phyloP scores from a whole-genome alignment of 2,888 invertebrate species.

The Venusia cambrica region DNA sequence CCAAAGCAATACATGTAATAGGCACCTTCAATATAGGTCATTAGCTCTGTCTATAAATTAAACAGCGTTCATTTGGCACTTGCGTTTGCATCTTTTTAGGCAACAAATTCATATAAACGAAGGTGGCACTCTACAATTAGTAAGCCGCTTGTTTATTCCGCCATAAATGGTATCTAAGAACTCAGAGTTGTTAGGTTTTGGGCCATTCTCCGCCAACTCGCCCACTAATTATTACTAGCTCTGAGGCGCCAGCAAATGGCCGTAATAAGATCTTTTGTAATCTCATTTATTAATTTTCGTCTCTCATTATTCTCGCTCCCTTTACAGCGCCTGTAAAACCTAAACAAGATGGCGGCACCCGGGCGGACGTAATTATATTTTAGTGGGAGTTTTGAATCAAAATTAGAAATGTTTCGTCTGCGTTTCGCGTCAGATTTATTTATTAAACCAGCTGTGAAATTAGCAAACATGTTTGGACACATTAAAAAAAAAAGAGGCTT shows the following conservation, averaged over 20 bases:
- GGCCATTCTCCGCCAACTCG: constrained; percentile 50
- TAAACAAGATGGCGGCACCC: constrained; percentile 42
- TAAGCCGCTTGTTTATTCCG: too few relatives aligned
- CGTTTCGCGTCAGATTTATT: constrained; percentile 8
- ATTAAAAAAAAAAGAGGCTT: too few relatives aligned
- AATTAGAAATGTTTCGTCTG: constrained; percentile 15
- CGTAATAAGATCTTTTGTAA: constrained; percentile 71
- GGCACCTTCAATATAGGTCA: too few relatives aligned
- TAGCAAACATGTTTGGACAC: neutral
- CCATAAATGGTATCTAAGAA: too few relatives aligned
- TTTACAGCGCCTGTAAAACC: constrained; percentile 45
- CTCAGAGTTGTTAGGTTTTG: too few relatives aligned
- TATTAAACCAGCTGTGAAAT: constrained; percentile 2
- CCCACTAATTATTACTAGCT: constrained; percentile 59
- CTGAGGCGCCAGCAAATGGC: constrained; percentile 57
- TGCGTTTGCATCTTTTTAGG: too few relatives aligned
- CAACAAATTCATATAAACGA: too few relatives aligned
- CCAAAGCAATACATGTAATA: too few relatives aligned
- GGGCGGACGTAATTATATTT: constrained; percentile 42
- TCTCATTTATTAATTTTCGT: constrained; percentile 48
- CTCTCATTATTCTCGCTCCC: constrained; percentile 47
- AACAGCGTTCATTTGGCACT: too few relatives aligned
- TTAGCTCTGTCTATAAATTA: too few relatives aligned
- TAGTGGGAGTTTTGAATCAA: constrained; percentile 35
- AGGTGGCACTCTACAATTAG: too few relatives aligned